Base-by-base conservation (phyloP, 2,797 vertebrate genomes). In the Xenops minutus region DNA sequence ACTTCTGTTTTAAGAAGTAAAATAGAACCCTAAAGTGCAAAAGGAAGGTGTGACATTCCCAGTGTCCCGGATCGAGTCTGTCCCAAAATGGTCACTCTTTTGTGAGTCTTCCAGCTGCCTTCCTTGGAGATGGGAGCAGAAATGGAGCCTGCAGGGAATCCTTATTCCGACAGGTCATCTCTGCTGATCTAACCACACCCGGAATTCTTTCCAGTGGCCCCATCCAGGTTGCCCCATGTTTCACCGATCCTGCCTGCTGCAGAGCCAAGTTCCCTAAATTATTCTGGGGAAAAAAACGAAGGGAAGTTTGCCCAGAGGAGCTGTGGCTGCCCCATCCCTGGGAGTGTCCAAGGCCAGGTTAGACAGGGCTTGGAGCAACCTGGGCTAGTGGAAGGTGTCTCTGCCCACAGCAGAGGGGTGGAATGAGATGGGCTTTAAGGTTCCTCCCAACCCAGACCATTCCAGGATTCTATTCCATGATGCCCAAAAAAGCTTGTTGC, bases 221-320 rank as follows among this genome's bases (percentile, higher is more conserved):
- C 0, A 0, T 67, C 36, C 2, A 2, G 27, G 11, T 61, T 93
- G 67, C 26, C n/a, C 39, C 26, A 4, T 61, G 19, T 54, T 39
- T 61, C 37, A 66, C 39, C 76, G 19, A 24, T 71, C 71, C 73
- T 44, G 41, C 44, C 41, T 64, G 21, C 63, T 77, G 71, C 44
- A 78, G 51, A 88, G 61, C n/a, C 84, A 76, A 34, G 37, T 73
- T 71, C 30, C 71, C 71, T 62, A 61, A 74, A 86, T 44, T 66
- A 52, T 41, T 37, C 29, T 80, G 61, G 74, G 74, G 51, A 61
- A 64, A 62, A 67, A 81, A 41, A 20, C 37, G 39, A 41, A 48
- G n/a, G 43, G 58, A 71, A 61, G 19, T 54, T 79, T 61, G 23
- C 54, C 41, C 23, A 2, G 23, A 37, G 54, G 55, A 24, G 16